These are phyloP conservation scores for Tanypteryx hageni DNA, from an alignment of 2,888 invertebrate genomes.

Conservation along the genomic window DNA sequence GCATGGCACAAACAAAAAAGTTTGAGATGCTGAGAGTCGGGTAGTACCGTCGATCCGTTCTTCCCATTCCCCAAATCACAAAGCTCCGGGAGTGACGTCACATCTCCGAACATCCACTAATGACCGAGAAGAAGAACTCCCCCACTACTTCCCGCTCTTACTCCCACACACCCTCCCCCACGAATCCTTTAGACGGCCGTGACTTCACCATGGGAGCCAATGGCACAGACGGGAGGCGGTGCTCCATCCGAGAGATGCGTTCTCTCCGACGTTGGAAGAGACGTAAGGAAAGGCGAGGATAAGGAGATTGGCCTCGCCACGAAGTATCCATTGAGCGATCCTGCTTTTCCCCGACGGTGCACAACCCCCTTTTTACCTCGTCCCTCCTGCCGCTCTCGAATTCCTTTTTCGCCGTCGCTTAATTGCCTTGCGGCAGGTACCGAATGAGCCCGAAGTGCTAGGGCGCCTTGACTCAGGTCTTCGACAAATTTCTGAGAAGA, in stretches of 20 bases:
- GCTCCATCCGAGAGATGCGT: background rate
- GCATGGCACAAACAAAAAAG: background rate
- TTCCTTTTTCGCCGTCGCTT: background rate
- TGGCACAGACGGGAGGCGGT: background rate
- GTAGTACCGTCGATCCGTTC: slow-evolving; percentile 11
- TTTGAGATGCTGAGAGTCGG: background rate
- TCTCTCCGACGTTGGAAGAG: background rate
- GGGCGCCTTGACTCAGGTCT: no score
- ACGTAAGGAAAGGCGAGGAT: background rate
- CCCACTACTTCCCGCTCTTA: background rate
- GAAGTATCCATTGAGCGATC: background rate
- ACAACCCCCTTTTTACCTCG: background rate
- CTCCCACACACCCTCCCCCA: background rate
- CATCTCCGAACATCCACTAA: background rate
- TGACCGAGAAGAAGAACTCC: background rate
- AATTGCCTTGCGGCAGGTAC: background rate
- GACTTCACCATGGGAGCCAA: slow-evolving; percentile 5
- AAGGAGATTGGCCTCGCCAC: slow-evolving; percentile 20
- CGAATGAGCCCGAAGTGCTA: background rate
- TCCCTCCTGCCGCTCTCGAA: background rate
- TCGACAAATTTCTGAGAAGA: no score
- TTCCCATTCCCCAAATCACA: background rate
- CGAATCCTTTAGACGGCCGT: background rate
- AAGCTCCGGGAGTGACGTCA: background rate
- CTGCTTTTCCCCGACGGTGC: background rate